A percentile compares a stretch with the other conserved stretches of the same genome.
Conservation (phyloP, 2,888 invertebrate species). For the Margaritifera margaritifera region DNA sequence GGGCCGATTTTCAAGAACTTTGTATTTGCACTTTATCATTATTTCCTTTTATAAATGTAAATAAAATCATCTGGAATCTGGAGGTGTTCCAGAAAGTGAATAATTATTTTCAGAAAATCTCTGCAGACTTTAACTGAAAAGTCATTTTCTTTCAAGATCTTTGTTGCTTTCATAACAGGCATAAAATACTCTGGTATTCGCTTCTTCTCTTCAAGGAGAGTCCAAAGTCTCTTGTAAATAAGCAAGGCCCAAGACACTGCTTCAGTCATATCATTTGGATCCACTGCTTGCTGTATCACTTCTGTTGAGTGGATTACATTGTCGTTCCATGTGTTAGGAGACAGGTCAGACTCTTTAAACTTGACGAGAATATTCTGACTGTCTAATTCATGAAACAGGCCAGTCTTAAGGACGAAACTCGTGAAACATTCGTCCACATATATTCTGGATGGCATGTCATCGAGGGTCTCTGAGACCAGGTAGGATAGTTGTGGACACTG, state of each 20-base stretch:
- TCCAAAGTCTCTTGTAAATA: slow-evolving; percentile 11
- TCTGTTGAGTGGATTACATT: not conserved
- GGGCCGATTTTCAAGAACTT: too few species aligned
- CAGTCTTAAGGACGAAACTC: slow-evolving; percentile 16
- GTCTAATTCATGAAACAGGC: slow-evolving; percentile 17
- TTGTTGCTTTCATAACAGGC: slow-evolving; percentile 13
- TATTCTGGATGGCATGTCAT: not conserved
- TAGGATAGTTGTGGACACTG: slow-evolving; percentile 10
- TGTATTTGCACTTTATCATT: too few species aligned
- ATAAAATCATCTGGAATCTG: slow-evolving; percentile 1
- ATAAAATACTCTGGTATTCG: slow-evolving; percentile 12
- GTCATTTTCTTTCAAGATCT: slow-evolving; percentile 1
- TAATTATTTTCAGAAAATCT: slow-evolving; percentile 12
- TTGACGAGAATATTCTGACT: not conserved
- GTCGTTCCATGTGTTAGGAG: slow-evolving; percentile 4
- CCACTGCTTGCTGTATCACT: not conserved
- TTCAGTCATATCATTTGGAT: slow-evolving; percentile 1
- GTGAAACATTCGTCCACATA: slow-evolving; percentile 9
- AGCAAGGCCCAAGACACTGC: slow-evolving; percentile 8
- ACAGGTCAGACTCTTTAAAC: not conserved
- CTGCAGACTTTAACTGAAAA: slow-evolving; percentile 4
- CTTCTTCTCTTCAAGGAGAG: slow-evolving; percentile 2
- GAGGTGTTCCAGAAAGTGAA: slow-evolving; percentile 13
- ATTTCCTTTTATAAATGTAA: too few species aligned
- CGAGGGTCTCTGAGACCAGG: too few species aligned